Base-by-base conservation (phyloP, 2,888 invertebrate species). In the Ectemnius cavifrons region DNA sequence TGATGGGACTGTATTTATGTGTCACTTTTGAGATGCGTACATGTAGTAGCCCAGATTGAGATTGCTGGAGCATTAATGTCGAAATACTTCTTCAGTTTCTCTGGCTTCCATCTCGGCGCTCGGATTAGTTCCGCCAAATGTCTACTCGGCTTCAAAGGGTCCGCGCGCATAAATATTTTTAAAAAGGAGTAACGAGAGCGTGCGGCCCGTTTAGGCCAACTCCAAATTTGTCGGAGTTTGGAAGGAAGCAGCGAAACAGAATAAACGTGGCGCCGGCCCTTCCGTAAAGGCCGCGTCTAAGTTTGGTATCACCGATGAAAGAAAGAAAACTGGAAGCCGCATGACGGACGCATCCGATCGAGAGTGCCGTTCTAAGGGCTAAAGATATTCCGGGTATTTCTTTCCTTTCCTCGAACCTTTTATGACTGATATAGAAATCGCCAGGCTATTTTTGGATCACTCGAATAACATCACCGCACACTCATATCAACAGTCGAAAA, bases 101-200 rank as follows among this genome's bases (percentile, higher is more conserved):
- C 37, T 37, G 37, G 37, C 37, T 37, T 37, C 37, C 37, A 37
- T 37, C 37, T 37, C 37, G 8, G 8, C 37, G 5, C 37, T 11
- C 37, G 37, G 37, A 37, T 37, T 37, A 37, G 37, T 37, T 37
- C 37, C 6, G 37, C 37, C 37, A 37, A 37, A 37, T 37, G 37
- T 37, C 37, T 6, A 37, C 8, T 6, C 37, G 37, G 37, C 37
- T 37, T 71, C 71, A 65, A 71, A 71, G 71, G 27, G 45, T 52
- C 59, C 45, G 47, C 13, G 14, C 45, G 71, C 27, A 56, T 71
- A 71, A 71, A 71, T 71, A 71, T 71, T 71, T 71, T 65, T 56
- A 23, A 61, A 61, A 64, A 65, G n/a, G 52, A 16, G 52, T 52
- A 52, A 52, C 56, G 64, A 46, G 63, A 20, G 27, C 58, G 47